Evolutionary conservation across 2,113 vertebrate genomes (phyloP), one percentile per base, ranked within the genome.

Genomic region (Recurvirostra avosetta): DNA sequence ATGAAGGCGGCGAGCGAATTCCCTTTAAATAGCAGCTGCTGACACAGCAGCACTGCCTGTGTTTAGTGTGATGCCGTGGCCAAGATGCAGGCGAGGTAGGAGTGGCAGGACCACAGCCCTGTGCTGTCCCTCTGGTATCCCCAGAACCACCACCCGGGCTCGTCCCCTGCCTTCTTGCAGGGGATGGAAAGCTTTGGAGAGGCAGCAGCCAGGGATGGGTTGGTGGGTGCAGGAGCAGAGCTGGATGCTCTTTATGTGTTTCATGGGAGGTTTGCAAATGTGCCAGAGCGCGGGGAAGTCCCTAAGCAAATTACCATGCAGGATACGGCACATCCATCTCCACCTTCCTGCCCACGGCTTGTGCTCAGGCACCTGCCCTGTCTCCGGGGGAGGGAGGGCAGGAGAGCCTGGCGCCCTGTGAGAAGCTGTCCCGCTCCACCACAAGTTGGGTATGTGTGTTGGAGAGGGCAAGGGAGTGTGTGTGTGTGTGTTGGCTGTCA

Each of bases 21-120:
- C 56, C 34, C 86, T 94, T 91, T 81, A 72, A 95, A 70, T 76
- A 94, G 94, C 36, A 91, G 58, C 83, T 94, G 91, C 94, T 97
- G 92, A 87, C 66, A 29, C 62, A 26, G 91, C 92, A 84, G n/a
- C 76, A 55, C 58, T 83, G 66, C 53, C 70, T 65, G 53, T 70
- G 43, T 81, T 81, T 56, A 55, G 38, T 11, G 6, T 41, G 73
- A 63, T 65, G 65, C 50, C 5, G 6, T 76, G 63, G 81, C 85
- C 43, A 58, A 76, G 62, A 66, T 73, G 78, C 85, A 92, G 82
- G 49, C 1, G 4, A 90, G 52, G 45, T 7, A 52, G 62, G 52
- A 88, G 58, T 34, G 53, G 29, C 63, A 90, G 53, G 71, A 89
- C 52, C n/a, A 1, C 29, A 79, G 61, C 21, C 58, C 58, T 1